A percentile compares a stretch with the other conserved stretches of the same genome.
phyloP scores from a whole-genome alignment of 2,113 vertebrate species.

The Xenus cinereus region DNA sequence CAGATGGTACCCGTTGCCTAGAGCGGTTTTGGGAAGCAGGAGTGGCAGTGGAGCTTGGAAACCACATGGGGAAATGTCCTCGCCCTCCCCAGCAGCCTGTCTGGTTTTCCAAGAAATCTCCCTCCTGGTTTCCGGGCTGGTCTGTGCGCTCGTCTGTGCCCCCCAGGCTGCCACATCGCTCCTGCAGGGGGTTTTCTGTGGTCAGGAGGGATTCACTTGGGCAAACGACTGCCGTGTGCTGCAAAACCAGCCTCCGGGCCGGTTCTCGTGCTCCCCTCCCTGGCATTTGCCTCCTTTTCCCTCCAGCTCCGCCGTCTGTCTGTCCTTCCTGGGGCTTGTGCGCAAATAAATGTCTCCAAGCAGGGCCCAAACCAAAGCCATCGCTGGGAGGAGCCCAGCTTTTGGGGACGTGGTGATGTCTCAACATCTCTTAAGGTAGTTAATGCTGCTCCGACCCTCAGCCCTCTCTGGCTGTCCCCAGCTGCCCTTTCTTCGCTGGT shows the following conservation, averaged over 20 bases:
- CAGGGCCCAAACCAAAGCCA: not conserved
- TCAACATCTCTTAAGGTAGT: fast-evolving
- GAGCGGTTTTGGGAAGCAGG: not conserved
- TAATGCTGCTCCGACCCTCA: not conserved
- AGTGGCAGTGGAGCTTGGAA: not conserved
- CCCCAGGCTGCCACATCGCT: fast-evolving
- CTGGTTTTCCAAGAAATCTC: not conserved
- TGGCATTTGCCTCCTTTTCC: not conserved
- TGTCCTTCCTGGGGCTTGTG: not conserved
- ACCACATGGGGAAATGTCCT: not conserved
- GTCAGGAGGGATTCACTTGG: not conserved
- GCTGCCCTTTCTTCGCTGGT: not conserved
- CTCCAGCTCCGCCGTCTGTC: not conserved
- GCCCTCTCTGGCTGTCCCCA: not conserved
- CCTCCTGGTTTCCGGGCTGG: fast-evolving
- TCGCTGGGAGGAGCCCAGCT: not conserved
- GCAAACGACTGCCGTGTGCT: not conserved
- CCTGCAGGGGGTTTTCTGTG: not conserved
- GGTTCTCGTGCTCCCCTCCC: not conserved
- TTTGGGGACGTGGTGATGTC: fast-evolving
- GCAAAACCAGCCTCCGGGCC: not conserved
- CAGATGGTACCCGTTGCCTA: not conserved
- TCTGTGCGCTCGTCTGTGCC: fast-evolving
- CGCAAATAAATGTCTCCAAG: not conserved
- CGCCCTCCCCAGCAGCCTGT: not conserved